phyloP scores from a whole-genome alignment of 1,140 invertebrate genomes.

The Neotoxoptera formosana region DNA sequence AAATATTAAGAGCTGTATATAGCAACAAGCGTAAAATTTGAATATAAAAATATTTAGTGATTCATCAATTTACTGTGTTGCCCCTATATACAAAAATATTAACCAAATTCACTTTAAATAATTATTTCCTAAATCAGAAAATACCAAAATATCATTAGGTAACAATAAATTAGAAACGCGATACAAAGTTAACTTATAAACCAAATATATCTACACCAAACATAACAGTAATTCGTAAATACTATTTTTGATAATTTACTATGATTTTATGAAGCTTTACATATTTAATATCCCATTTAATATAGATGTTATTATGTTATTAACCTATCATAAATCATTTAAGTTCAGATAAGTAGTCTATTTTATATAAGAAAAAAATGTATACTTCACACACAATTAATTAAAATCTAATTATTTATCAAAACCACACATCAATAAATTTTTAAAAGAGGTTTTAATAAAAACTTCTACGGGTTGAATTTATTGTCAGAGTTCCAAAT shows the following conservation, averaged over 20 bases:
- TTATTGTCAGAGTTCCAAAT: constrained; percentile 49
- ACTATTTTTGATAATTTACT: not conserved
- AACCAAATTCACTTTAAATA: not conserved
- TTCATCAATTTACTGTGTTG: too few relatives aligned
- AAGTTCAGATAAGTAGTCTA: not conserved
- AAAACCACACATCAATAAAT: not conserved
- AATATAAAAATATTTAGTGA: not conserved
- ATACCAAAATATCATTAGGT: not conserved
- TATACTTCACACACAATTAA: not conserved
- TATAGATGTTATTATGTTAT: too few relatives aligned
- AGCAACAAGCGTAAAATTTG: not conserved
- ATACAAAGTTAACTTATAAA: not conserved
- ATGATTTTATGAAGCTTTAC: not conserved
- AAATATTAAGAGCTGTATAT: not conserved
- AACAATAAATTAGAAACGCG: not conserved
- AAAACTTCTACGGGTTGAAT: not conserved
- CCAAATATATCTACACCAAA: not conserved
- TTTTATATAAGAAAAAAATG: not conserved
- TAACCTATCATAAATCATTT: not conserved
- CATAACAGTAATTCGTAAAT: not conserved
- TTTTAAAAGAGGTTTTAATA: constrained; percentile 2
- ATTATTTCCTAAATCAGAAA: not conserved
- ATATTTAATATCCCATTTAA: not conserved
- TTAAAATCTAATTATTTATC: constrained; percentile 23
- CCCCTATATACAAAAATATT: not conserved